A percentile compares a stretch with the other conserved stretches of the same genome.
These are phyloP conservation scores for Drosophila albomicans DNA, from an alignment of 1,140 invertebrate genomes.

Conservation along the genomic window DNA sequence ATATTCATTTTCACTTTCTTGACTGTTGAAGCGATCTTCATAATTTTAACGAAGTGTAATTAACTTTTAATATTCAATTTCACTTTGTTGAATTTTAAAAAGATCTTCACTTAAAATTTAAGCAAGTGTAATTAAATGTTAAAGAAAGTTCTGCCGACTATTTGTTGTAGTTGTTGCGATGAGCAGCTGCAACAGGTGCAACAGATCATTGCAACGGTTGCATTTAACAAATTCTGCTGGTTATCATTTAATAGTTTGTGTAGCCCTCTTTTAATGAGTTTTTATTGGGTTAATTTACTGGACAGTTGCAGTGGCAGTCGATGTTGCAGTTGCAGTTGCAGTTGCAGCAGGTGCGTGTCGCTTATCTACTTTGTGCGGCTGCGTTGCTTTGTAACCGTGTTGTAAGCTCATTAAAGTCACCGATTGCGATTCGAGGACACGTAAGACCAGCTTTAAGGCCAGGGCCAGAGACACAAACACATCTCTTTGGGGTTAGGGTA, in stretches of 20 bases:
- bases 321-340: neutral
- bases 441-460: slow-evolving; percentile 60
- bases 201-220: slow-evolving; percentile 20
- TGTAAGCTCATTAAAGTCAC: slow-evolving; percentile 67
- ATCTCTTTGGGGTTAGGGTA: neutral
- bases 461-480: slow-evolving; percentile 17
- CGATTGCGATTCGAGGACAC: slow-evolving; percentile 57
- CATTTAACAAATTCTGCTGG: slow-evolving; percentile 44
- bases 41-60: too few relatives aligned
- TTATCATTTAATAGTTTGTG: slow-evolving; percentile 41
- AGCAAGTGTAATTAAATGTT: neutral
- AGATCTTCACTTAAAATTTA: too few relatives aligned
- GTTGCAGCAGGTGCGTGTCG: slow-evolving; percentile 51
- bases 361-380: slow-evolving; percentile 47
- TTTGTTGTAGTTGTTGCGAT: neutral
- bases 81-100: too few relatives aligned
- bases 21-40: too few relatives aligned
- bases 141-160: neutral
- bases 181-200: slow-evolving; percentile 3
- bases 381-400: slow-evolving; percentile 42
- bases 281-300: slow-evolving; percentile 48
- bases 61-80: too few relatives aligned
- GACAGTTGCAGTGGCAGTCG: slow-evolving; percentile 14
- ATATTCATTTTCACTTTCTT: too few relatives aligned
- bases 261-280: slow-evolving; percentile 41